These are phyloP conservation scores for Hypsopygia costalis DNA, from an alignment of 2,888 invertebrate species.

Conservation along the genomic window DNA sequence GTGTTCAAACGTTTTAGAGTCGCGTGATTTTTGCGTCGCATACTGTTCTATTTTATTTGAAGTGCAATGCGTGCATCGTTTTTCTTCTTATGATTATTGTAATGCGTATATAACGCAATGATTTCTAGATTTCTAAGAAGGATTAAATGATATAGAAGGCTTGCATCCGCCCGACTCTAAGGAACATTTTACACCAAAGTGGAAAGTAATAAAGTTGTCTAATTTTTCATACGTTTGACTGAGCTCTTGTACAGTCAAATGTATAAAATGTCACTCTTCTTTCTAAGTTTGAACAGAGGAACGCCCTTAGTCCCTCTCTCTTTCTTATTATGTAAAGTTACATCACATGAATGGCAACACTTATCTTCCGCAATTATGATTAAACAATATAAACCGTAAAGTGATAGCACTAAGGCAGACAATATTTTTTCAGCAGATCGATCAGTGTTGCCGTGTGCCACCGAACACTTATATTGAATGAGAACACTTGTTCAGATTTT, in stretches of 20 bases:
- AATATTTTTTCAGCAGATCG: neutral
- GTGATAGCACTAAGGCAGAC: neutral
- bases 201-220: no score
- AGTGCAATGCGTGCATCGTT: neutral
- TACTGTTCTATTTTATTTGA: neutral
- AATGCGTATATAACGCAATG: no score
- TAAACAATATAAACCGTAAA: neutral
- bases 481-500: slow-evolving; percentile 22
- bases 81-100: no score
- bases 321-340: neutral
- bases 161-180: no score
- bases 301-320: no score
- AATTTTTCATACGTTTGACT: no score
- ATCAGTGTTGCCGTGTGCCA: neutral
- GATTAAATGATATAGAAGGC: no score
- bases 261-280: no score
- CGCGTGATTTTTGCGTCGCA: neutral
- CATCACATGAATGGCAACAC: slow-evolving; percentile 5
- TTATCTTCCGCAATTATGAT: slow-evolving; percentile 1
- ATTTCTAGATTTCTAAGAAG: no score
- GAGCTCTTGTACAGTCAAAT: no score
- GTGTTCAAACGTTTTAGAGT: neutral
- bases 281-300: no score
- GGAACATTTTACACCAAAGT: no score
- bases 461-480: slow-evolving; percentile 1